Base-by-base conservation (phyloP, 1,140 invertebrate species). In the Drosophila pseudoananassae region DNA sequence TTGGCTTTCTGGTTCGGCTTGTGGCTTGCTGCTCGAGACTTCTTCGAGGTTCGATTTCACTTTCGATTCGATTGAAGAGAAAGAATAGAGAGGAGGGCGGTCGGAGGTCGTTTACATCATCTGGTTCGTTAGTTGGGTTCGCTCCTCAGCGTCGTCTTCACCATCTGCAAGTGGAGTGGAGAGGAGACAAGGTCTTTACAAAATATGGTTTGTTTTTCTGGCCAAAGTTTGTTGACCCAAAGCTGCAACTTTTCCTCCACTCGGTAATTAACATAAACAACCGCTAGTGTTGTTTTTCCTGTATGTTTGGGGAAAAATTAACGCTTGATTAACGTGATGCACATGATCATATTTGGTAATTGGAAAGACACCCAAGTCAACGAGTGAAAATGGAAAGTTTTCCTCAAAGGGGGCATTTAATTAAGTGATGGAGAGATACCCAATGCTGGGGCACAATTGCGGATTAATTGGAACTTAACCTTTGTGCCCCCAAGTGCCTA, bases 241-340 rank as follows among this genome's bases (percentile, higher is more conserved):
- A 66, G 31, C 25, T 25, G 33, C 68, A 73, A 76, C 73, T 83
- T 58, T 71, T 52, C 36, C 66, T 10, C 45, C 64, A 5, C 12
- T 40, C 14, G 66, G 61, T 66, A 84, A 84, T 84, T 85, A 84
- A 76, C 80, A 84, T 84, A 84, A 84, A 73, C 80, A 84, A 84
- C 80, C 73, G 80, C 73, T 71, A 76, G 53, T 77, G 74, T 74
- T 57, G 55, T 36, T 79, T 71, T 63, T 58, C 59, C 64, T 49
- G 46, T 53, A 60, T 45, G n/a, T 78, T 43, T 61, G 50, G 51
- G 51, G 63, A 61, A 36, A 84, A 83, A 84, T 83, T 84, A 83
- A 78, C 80, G 76, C 76, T 60, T 65, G 80, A 79, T 83, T 74
- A 76, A 51, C 59, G 63, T 56, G 68, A 74, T 73, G 70, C 68